Conservation (phyloP, 2,797 vertebrate species). For the Hoplostethus mediterraneus region DNA sequence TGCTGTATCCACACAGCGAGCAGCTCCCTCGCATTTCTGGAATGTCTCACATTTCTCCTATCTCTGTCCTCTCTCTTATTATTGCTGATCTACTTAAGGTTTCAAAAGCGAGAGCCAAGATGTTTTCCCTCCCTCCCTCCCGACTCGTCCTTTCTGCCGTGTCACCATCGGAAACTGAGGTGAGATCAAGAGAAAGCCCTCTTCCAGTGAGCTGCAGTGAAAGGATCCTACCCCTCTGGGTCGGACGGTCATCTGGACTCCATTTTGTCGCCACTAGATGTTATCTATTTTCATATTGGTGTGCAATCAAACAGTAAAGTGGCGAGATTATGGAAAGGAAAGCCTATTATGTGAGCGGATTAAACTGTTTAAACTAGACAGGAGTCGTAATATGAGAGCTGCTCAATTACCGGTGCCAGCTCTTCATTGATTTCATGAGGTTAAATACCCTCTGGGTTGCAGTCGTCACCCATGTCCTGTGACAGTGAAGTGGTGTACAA, state of each 20-base stretch:
- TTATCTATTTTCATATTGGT: conserved; percentile 52
- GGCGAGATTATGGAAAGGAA: conserved; percentile 50
- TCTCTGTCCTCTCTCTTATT: conserved; percentile 63
- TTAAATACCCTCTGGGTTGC: conserved; percentile 53
- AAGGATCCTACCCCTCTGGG: conserved; percentile 47
- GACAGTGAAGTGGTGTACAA: conserved; percentile 43
- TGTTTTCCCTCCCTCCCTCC: conserved; percentile 23
- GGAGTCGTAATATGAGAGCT: conserved; percentile 57
- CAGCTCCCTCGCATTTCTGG: conserved; percentile 87
- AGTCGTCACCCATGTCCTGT: conserved; percentile 54
- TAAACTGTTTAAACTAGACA: conserved; percentile 64
- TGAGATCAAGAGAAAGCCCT: conserved; percentile 58
- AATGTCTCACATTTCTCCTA: conserved; percentile 87
- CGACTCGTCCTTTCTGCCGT: conserved; percentile 43
- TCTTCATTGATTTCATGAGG: conserved; percentile 60
- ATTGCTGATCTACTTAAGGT: conserved; percentile 63
- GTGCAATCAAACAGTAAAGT: conserved; percentile 63
- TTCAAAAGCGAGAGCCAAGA: conserved; percentile 54
- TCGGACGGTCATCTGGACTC: conserved; percentile 59
- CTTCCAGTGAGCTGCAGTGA: conserved; percentile 29
- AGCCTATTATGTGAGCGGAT: conserved; percentile 44
- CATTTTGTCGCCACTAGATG: conserved; percentile 68
- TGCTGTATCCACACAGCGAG: conserved; percentile 71
- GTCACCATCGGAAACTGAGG: conserved; percentile 65
- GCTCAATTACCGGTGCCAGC: conserved; percentile 41